A percentile compares a stretch with the other conserved stretches of the same genome.
phyloP scores from a whole-genome alignment of 2,888 invertebrate genomes.

The Cheilosia vulpina region DNA sequence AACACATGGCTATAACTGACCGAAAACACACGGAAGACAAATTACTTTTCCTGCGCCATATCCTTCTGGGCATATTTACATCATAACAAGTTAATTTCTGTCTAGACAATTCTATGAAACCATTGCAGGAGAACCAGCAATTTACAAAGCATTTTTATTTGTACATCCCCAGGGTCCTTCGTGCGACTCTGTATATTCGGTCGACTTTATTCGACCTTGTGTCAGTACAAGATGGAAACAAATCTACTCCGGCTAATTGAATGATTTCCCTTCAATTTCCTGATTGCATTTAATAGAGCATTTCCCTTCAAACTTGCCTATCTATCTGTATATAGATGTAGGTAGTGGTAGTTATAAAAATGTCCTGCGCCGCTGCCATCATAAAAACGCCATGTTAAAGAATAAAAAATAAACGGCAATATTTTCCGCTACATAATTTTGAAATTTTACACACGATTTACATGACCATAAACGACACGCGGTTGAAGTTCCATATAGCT shows the following conservation, averaged over 20 bases:
- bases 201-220: too few relatives aligned
- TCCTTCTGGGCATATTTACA: too few relatives aligned
- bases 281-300: slow-evolving; percentile 50
- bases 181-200: too few relatives aligned
- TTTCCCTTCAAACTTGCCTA: slow-evolving; percentile 40
- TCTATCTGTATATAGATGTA: background rate
- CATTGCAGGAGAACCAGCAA: too few relatives aligned
- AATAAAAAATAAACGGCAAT: slow-evolving; percentile 67
- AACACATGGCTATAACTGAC: too few relatives aligned
- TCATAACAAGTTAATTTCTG: too few relatives aligned
- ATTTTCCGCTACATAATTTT: slow-evolving; percentile 74
- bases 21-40: too few relatives aligned
- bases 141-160: too few relatives aligned
- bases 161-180: too few relatives aligned
- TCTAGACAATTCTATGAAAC: too few relatives aligned
- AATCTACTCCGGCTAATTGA: slow-evolving; percentile 57
- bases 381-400: background rate
- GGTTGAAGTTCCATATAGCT: slow-evolving; percentile 8
- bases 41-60: too few relatives aligned
- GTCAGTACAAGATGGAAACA: background rate
- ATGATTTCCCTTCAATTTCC: slow-evolving; percentile 61
- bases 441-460: slow-evolving; percentile 75
- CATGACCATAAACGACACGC: slow-evolving; percentile 65
- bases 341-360: slow-evolving; percentile 25
- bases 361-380: slow-evolving; percentile 9